A percentile compares a stretch with the other conserved stretches of the same genome.
Conservation (phyloP, 2,888 invertebrate genomes). For the Baronia brevicornis region DNA sequence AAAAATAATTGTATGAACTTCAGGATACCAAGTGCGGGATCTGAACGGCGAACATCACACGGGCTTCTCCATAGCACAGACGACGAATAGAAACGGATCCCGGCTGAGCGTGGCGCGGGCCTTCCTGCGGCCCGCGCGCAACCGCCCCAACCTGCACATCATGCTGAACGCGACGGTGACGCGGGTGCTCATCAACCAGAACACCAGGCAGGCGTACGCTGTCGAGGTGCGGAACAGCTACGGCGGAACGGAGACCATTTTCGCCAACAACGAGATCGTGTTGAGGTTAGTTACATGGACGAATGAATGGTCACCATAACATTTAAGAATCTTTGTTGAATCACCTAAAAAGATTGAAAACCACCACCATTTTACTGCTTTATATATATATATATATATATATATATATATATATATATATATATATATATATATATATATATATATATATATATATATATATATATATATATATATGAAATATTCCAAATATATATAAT, state of each 20-base stretch:
- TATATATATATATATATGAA: too few species aligned
- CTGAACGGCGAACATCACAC: constrained; percentile 87
- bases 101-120: constrained; percentile 88
- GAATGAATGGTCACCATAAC: neutral
- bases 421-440: too few species aligned
- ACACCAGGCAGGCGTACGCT: constrained; percentile 83
- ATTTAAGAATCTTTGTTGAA: too few species aligned
- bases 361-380: neutral
- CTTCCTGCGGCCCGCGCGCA: constrained; percentile 85
- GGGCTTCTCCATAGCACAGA: constrained; percentile 92
- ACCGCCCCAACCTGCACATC: constrained; percentile 86
- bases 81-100: constrained; percentile 89
- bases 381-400: too few species aligned
- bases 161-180: constrained; percentile 89
- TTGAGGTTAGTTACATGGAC: constrained; percentile 54
- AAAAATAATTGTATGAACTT: too few species aligned
- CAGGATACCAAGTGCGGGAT: constrained; percentile 84
- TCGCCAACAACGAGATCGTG: constrained; percentile 81
- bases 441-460: too few species aligned
- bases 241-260: constrained; percentile 74
- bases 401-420: too few species aligned
- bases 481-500: too few species aligned
- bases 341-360: too few species aligned
- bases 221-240: constrained; percentile 80
- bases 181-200: constrained; percentile 83